Base-by-base conservation (phyloP, 2,797 vertebrate species). In the Danio kyathit region DNA sequence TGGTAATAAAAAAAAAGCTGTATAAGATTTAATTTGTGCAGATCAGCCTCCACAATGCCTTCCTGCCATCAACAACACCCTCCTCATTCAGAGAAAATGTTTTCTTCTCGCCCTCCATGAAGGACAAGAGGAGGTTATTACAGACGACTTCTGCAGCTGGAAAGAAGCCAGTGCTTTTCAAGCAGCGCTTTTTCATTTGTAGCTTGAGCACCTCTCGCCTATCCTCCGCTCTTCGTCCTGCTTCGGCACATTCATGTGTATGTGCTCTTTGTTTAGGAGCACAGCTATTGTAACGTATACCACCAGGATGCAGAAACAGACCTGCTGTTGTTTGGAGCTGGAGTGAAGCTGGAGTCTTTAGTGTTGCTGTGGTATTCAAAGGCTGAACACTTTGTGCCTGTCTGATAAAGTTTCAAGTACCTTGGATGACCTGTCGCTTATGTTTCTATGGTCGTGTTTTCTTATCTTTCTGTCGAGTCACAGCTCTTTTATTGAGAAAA, bases 151-250 rank as follows among this genome's bases (percentile, higher is more conserved):
- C 64, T 44, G 82, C 78, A 46, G 81, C 87, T 90, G 88, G 87
- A 89, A 84, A 80, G 79, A 84, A 83, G 89, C 91, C 91, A 89
- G 59, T 70, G 73, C 86, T 86, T 91, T 74, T 88, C 87, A 82
- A 77, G 80, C 80, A 84, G 84, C 82, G 51, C 86, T 75, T 83
- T 86, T 85, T 88, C 83, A 85, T 89, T 87, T 88, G 84, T 80
- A 83, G 43, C 65, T 82, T 70, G 54, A 81, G 76, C 74, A 79
- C 80, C 82, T 79, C 86, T 84, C 54, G 57, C 67, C 57, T 44
- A 63, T 59, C 52, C 74, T 81, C 51, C 56, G 57, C 29, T 2
- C 57, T 63, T 81, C 61, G 59, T 79, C 77, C 70, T 81, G 82
- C 81, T 82, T 76, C 74, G 41, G 51, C 80, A 85, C 77, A 81